Base-by-base conservation (phyloP, 2,113 vertebrate genomes). In the Dermatemys mawii region DNA sequence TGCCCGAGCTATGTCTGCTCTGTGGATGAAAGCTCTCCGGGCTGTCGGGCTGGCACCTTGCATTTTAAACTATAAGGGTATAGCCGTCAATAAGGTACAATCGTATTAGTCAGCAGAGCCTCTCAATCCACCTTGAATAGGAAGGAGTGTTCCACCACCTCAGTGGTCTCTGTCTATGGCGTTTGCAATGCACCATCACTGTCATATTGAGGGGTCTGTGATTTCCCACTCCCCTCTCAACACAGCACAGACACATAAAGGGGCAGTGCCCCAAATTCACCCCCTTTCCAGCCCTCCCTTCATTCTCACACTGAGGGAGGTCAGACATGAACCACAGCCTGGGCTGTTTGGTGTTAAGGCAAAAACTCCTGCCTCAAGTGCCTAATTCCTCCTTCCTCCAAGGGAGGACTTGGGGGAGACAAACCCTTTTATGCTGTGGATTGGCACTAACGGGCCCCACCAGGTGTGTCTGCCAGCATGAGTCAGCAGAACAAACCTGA, bases 231-330 rank as follows among this genome's bases (percentile, higher is more conserved):
- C 29, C 26, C 57, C 27, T 13, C 57, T 60, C 57, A 7, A 14
- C 57, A 60, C 29, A 32, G 29, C 17, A 19, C 35, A n/a, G 8
- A n/a, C 3, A 19, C 10, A 9, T 9, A 67, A 8, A 67, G 60
- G 60, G 17, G 17, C 60, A 67, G 60, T 17, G 35, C 35, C 35
- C 35, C 35, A 67, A 4, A 35, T 14, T 63, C 60, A n/a, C 16
- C 55, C 44, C 21, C 19, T 57, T 57, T 49, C 83, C 27, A 8
- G 48, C 17, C 19, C 35, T 35, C 44, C 35, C 73, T 7, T 3
- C 57, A 5, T 5, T 46, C 1, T 0, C 19, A 0, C 0, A 63
- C 60, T 79, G 0, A 0, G 55, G 41, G 29, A n/a, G n/a, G 60
- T 17, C 60, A 67, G 60, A 19, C 60, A 19, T 19, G 35, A n/a